Percentiles rank a stretch among this genome's conserved stretches.
Evolutionary conservation across 2,888 invertebrate species (phyloP).

Genomic region (Mechanitis messenoides): DNA sequence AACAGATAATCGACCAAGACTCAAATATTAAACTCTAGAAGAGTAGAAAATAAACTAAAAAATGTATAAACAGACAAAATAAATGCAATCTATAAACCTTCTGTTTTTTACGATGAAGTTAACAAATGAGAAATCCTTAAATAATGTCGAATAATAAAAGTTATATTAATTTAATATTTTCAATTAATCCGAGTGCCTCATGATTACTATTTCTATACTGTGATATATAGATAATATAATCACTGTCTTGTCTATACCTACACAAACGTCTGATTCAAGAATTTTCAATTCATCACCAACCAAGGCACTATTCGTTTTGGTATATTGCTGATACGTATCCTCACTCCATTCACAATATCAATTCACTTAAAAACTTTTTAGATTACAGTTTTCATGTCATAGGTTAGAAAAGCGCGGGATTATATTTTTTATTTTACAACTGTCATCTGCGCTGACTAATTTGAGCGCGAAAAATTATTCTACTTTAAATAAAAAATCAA

Average conservation of each 20-base stretch:
- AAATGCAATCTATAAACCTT: constrained; percentile 74
- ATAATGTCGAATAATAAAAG: constrained; percentile 53
- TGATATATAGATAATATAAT: constrained; percentile 76
- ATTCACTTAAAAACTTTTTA: constrained; percentile 47
- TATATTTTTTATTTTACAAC: constrained; percentile 34
- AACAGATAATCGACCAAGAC: constrained; percentile 74
- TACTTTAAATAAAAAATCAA: constrained; percentile 33
- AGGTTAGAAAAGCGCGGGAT: constrained; percentile 34
- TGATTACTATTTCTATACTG: constrained; percentile 77
- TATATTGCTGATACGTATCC: constrained; percentile 75
- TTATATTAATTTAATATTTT: constrained; percentile 55
- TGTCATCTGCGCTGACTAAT: constrained; percentile 13
- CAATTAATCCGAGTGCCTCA: constrained; percentile 67
- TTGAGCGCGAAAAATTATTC: constrained; percentile 17
- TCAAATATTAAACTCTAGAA: constrained; percentile 63
- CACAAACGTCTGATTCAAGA: constrained; percentile 56
- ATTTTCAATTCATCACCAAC: constrained; percentile 56
- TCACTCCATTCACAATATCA: constrained; percentile 72
- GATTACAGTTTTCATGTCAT: constrained; percentile 60
- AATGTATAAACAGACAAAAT: constrained; percentile 72
- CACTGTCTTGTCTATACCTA: constrained; percentile 50
- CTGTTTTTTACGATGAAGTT: constrained; percentile 65
- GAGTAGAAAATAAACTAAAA: constrained; percentile 68
- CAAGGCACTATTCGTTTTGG: constrained; percentile 75
- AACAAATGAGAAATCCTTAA: constrained; percentile 63